Conservation (phyloP, 2,797 vertebrate genomes). For the Anabas testudineus region DNA sequence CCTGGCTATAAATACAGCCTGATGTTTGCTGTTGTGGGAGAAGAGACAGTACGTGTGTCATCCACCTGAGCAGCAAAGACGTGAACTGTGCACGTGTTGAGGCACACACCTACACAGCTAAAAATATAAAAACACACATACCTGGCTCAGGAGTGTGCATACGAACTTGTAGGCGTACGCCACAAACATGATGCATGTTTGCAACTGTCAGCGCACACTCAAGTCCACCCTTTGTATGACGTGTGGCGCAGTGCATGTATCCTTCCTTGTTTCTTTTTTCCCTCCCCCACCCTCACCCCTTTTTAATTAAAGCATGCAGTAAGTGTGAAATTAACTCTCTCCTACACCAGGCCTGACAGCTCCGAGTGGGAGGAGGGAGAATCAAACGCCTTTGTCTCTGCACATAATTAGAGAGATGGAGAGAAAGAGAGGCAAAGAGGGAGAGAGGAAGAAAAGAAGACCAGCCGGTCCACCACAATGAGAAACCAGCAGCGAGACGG, state of each 20-base stretch:
- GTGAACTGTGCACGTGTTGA: slow-evolving; percentile 35
- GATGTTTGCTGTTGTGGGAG: slow-evolving; percentile 55
- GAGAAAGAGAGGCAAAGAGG: slow-evolving; percentile 70
- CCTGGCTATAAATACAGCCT: slow-evolving; percentile 66
- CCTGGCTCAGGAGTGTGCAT: slow-evolving; percentile 16
- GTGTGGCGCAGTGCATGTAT: slow-evolving; percentile 66
- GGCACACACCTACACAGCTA: slow-evolving; percentile 36
- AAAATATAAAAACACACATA: slow-evolving; percentile 46
- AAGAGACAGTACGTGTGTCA: slow-evolving; percentile 41
- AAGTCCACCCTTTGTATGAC: slow-evolving; percentile 64
- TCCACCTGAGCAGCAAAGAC: slow-evolving; percentile 55
- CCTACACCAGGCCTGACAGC: slow-evolving; percentile 85
- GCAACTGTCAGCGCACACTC: slow-evolving; percentile 45
- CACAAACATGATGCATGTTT: slow-evolving; percentile 50
- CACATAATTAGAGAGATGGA: slow-evolving; percentile 83
- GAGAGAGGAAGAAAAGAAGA: slow-evolving; percentile 50
- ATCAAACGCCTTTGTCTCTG: slow-evolving; percentile 84
- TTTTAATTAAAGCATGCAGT: slow-evolving; percentile 90
- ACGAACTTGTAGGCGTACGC: slow-evolving; percentile 49
- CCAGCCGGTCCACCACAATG: slow-evolving; percentile 67
- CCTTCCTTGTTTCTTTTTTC: slow-evolving; percentile 62
- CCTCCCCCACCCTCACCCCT: slow-evolving; percentile 67
- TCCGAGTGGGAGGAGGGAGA: slow-evolving; percentile 84
- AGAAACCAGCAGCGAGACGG: slow-evolving; percentile 65
- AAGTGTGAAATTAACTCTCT: slow-evolving; percentile 90